Percentiles rank a stretch among this genome's conserved stretches.
Evolutionary conservation across 2,888 invertebrate genomes (phyloP).

Genomic region (Hirtodrosophila alboralis): DNA sequence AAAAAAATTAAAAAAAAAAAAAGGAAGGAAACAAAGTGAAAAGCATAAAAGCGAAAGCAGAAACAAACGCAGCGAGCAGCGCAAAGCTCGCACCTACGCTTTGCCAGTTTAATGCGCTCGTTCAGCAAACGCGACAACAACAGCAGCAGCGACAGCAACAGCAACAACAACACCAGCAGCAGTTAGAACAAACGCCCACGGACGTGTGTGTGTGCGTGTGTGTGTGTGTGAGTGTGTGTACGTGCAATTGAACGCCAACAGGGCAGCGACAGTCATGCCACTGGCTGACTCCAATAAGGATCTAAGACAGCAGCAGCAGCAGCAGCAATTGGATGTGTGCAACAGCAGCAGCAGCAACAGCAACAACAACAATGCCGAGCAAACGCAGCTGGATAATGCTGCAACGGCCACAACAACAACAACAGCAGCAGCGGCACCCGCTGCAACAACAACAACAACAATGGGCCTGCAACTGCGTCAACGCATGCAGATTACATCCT

Average conservation of each 20-base stretch:
- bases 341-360: constrained; percentile 43
- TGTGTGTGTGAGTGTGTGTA: no score
- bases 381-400: constrained; percentile 49
- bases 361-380: constrained; percentile 49
- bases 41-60: constrained; percentile 39
- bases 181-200: constrained; percentile 42
- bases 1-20: constrained; percentile 15
- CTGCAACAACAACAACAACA: constrained; percentile 28
- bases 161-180: constrained; percentile 31
- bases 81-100: constrained; percentile 31
- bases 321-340: constrained; percentile 59
- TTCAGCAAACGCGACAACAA: constrained; percentile 2
- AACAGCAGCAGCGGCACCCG: constrained; percentile 14
- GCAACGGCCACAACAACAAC: constrained; percentile 27
- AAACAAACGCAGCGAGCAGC: constrained; percentile 32
- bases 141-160: constrained; percentile 19
- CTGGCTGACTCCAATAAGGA: constrained; percentile 83
- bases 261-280: constrained; percentile 76
- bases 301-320: constrained; percentile 65
- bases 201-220: no score
- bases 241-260: constrained; percentile 45
- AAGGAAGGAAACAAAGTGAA: constrained; percentile 40
- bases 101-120: constrained; percentile 25
- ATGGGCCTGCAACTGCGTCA: constrained; percentile 71
- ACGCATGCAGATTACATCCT: constrained; percentile 81